Conservation (phyloP, 2,113 vertebrate species). For the Syngnathus floridae region DNA sequence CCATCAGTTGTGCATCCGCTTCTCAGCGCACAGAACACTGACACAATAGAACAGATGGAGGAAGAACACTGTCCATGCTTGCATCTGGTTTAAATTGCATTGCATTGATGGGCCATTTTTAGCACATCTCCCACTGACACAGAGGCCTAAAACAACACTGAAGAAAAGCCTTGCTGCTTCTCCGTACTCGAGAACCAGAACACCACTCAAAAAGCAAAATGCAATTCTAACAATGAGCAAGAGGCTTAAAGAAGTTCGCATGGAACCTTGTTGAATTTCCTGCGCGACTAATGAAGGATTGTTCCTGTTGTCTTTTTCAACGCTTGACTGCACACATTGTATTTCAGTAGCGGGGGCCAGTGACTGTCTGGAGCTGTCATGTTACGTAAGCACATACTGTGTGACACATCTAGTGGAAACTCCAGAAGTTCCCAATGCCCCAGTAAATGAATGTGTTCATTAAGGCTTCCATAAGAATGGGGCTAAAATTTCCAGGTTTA, state of each 20-base stretch:
- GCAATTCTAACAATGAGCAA: slow-evolving; percentile 3
- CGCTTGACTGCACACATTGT: slow-evolving; percentile 23
- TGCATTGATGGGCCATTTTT: slow-evolving; percentile 62
- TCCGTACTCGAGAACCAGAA: slow-evolving; percentile 27
- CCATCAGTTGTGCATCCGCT: slow-evolving; percentile 67
- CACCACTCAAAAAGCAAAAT: slow-evolving; percentile 7
- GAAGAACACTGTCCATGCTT: slow-evolving; percentile 68
- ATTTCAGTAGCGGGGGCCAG: slow-evolving; percentile 26
- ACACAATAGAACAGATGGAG: slow-evolving; percentile 73
- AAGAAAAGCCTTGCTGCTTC: slow-evolving; percentile 34
- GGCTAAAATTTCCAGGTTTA: neutral
- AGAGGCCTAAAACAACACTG: slow-evolving; percentile 61
- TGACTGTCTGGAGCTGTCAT: slow-evolving; percentile 28
- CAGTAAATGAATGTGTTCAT: slow-evolving; percentile 17
- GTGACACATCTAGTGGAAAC: slow-evolving; percentile 36
- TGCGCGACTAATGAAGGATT: slow-evolving; percentile 1
- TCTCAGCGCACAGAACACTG: slow-evolving; percentile 59
- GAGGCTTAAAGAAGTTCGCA: neutral
- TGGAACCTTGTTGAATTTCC: neutral
- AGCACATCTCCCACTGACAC: slow-evolving; percentile 61
- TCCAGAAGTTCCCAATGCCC: slow-evolving; percentile 29
- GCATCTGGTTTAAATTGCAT: slow-evolving; percentile 64
- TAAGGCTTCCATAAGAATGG: slow-evolving; percentile 1
- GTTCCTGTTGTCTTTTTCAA: neutral
- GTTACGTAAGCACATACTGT: slow-evolving; percentile 42